Conservation (phyloP, 2,113 vertebrate species). For the Nestor notabilis region DNA sequence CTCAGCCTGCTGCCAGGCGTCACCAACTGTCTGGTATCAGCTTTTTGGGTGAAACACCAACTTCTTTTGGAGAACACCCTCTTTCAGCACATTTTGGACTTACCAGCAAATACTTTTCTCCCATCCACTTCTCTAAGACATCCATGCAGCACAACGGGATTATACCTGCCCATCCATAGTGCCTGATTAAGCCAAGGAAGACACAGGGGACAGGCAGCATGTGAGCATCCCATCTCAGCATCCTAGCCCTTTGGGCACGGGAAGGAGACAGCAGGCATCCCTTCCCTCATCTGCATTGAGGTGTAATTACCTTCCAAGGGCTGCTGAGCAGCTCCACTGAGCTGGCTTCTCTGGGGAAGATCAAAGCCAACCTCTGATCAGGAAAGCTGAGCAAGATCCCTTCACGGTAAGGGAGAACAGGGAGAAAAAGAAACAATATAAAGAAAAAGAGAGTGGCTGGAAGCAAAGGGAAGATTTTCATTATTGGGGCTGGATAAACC, state of each 20-base stretch:
- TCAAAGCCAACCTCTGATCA: conserved; percentile 27
- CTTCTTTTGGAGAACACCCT: fast-evolving
- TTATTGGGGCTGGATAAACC: background rate
- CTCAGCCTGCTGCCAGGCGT: fast-evolving
- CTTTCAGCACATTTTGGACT: background rate
- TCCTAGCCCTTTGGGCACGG: background rate
- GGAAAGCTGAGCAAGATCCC: background rate
- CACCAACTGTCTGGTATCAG: fast-evolving
- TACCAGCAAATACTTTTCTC: background rate
- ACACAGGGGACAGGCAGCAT: fast-evolving
- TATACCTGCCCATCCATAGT: fast-evolving
- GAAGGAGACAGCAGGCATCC: background rate
- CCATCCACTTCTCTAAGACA: background rate
- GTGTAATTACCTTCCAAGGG: background rate
- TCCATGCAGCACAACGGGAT: fast-evolving
- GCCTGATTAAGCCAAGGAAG: background rate
- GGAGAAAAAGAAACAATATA: background rate
- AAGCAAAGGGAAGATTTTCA: background rate
- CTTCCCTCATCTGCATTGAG: background rate
- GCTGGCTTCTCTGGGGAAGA: background rate
- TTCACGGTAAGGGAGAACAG: background rate
- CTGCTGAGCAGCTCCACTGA: background rate
- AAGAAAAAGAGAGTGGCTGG: background rate
- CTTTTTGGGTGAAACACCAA: background rate
- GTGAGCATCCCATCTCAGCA: background rate